Evolutionary conservation across 1,140 invertebrate genomes (phyloP).

Genomic region (Drosophila simulans): DNA sequence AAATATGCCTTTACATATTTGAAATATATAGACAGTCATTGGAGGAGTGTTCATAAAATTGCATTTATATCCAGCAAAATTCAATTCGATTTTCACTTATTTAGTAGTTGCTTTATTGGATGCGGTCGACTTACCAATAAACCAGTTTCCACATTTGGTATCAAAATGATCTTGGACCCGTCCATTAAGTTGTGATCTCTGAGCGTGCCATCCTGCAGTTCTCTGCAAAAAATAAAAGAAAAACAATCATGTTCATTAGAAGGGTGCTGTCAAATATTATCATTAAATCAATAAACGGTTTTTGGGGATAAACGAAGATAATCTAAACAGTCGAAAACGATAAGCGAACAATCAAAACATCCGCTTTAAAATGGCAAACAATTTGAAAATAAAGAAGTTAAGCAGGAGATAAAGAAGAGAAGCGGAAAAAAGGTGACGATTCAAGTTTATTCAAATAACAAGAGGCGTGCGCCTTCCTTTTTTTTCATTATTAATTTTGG

Average conservation of each 20-base stretch:
- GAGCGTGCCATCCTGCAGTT: conserved; percentile 93
- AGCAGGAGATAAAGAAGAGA: background rate
- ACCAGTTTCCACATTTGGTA: conserved; percentile 97
- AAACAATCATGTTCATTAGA: background rate
- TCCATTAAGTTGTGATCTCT: conserved; percentile 94
- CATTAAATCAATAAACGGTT: background rate
- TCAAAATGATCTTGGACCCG: conserved; percentile 93
- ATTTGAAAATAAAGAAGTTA: background rate
- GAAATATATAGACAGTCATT: too few relatives aligned
- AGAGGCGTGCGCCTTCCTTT: conserved; percentile 23
- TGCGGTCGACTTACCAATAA: conserved; percentile 90
- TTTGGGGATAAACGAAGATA: background rate
- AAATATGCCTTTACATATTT: background rate
- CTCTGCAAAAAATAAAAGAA: conserved; percentile 86
- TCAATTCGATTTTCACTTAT: background rate
- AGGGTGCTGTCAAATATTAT: background rate
- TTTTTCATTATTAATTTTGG: background rate
- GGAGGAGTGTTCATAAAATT: background rate
- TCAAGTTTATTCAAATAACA: conserved; percentile 1
- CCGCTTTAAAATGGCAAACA: background rate
- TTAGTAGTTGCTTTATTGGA: background rate
- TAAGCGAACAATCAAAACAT: background rate
- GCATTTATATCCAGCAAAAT: background rate
- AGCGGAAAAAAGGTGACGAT: too few relatives aligned
- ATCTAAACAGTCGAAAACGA: background rate